These are phyloP conservation scores for Schizothorax lantsangensis DNA, from an alignment of 2,797 vertebrate species.

Conservation along the genomic window DNA sequence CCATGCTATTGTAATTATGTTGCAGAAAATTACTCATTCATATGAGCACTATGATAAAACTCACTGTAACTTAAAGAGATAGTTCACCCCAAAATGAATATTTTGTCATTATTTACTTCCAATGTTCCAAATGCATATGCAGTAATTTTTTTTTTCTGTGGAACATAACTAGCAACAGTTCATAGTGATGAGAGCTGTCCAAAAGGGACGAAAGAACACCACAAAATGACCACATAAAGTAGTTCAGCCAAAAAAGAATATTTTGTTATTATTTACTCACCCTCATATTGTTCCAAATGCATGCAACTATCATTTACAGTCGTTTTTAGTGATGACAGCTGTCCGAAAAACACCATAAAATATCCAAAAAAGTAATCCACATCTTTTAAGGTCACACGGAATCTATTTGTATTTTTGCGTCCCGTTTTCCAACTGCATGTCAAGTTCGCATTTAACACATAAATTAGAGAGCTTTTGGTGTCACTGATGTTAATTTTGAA, in stretches of 20 bases:
- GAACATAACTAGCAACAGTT: not conserved
- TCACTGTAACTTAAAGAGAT: not conserved
- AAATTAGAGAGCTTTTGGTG: not conserved
- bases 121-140: not conserved
- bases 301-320: not conserved
- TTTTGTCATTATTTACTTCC: not conserved
- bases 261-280: not conserved
- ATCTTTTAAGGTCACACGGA: not conserved
- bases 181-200: not conserved
- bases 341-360: not conserved
- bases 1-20: constrained; percentile 10
- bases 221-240: not conserved
- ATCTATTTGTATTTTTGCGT: not conserved
- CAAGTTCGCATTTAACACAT: not conserved
- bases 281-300: not conserved
- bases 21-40: not conserved
- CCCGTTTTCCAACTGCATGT: not conserved
- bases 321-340: not conserved
- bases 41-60: not conserved
- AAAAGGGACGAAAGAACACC: not conserved
- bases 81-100: not conserved
- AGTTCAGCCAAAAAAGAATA: not conserved
- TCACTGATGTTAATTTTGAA: not conserved
- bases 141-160: not conserved
- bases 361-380: not conserved